Conservation (phyloP, 2,797 vertebrate genomes). For the Microchirus variegatus region DNA sequence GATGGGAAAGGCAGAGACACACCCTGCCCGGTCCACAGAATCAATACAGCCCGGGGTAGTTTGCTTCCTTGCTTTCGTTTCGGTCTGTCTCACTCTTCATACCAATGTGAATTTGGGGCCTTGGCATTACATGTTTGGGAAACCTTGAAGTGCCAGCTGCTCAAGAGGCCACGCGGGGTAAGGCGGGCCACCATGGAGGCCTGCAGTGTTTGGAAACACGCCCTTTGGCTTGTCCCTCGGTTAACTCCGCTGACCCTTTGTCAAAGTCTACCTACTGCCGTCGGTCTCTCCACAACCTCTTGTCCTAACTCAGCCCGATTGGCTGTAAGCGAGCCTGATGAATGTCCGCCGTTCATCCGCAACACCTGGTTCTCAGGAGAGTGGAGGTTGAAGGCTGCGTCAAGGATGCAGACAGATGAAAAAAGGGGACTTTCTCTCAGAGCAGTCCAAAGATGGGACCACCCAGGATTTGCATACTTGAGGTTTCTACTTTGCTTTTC, state of each 20-base stretch:
- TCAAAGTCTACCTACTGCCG: conserved; percentile 50
- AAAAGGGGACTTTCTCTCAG: conserved; percentile 68
- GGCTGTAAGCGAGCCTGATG: conserved; percentile 77
- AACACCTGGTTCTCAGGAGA: conserved; percentile 73
- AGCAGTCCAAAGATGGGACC: conserved; percentile 70
- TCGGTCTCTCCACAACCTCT: conserved; percentile 48
- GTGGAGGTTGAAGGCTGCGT: conserved; percentile 48
- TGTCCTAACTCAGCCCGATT: conserved; percentile 71
- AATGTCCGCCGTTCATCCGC: conserved; percentile 75
- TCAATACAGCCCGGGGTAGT: conserved; percentile 71
- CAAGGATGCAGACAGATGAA: conserved; percentile 63
- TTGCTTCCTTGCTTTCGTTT: conserved; percentile 56
- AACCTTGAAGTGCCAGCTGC: conserved; percentile 78
- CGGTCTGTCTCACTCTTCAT: conserved; percentile 54
- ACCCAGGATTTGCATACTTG: conserved; percentile 77
- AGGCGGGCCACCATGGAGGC: conserved; percentile 74
- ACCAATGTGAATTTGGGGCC: conserved; percentile 57
- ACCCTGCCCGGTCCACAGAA: conserved; percentile 70
- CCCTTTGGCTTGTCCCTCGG: conserved; percentile 62
- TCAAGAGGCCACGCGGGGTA: conserved; percentile 62
- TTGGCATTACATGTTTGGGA: conserved; percentile 57
- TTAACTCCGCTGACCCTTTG: conserved; percentile 53
- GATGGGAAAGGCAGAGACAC: conserved; percentile 78
- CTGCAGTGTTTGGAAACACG: conserved; percentile 62
- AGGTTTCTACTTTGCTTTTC: conserved; percentile 76